Conservation (phyloP, 2,113 vertebrate species). For the Cygnus atratus region DNA sequence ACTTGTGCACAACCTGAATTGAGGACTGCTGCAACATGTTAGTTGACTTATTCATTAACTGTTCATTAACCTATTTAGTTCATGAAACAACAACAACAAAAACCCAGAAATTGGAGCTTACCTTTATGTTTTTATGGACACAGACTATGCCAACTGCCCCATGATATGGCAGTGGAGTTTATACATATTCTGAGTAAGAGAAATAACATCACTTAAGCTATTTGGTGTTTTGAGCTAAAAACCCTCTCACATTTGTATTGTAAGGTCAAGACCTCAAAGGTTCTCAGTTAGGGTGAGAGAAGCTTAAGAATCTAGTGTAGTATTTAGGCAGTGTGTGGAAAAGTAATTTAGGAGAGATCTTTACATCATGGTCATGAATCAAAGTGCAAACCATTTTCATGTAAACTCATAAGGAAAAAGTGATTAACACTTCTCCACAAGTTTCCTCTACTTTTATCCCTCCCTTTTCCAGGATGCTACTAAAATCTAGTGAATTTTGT, state of each 20-base stretch:
- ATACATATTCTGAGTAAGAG: neutral
- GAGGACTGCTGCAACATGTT: neutral
- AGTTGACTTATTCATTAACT: too few species aligned
- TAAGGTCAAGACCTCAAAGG: neutral
- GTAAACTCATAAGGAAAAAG: neutral
- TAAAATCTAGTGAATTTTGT: neutral
- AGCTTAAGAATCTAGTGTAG: neutral
- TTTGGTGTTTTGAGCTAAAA: neutral
- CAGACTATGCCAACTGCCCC: neutral
- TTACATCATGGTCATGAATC: neutral
- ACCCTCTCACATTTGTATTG: too few species aligned
- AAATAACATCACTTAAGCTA: neutral
- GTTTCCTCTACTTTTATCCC: neutral
- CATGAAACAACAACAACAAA: neutral
- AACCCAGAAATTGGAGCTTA: neutral
- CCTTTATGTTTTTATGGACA: neutral
- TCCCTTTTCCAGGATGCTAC: neutral
- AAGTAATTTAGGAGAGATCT: neutral
- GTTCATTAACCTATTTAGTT: neutral
- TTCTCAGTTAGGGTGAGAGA: neutral
- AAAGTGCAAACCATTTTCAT: neutral
- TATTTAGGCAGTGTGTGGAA: neutral
- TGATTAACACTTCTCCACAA: neutral
- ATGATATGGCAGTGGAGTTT: too few species aligned
- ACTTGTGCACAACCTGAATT: neutral